phyloP scores from a whole-genome alignment of 2,797 vertebrate species.

The Buphagus erythrorhynchus region DNA sequence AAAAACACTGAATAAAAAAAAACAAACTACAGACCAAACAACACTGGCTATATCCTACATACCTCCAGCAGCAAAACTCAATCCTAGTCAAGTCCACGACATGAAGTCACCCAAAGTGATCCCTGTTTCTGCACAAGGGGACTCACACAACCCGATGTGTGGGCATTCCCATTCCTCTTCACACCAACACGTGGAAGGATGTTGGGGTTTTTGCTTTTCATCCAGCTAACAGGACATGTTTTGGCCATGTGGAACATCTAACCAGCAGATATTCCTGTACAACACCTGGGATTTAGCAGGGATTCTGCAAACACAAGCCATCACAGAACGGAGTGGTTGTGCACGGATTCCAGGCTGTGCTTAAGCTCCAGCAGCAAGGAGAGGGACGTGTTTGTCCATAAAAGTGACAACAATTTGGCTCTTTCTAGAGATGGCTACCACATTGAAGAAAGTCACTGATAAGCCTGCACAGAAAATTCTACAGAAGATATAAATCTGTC shows the following conservation, averaged over 20 bases:
- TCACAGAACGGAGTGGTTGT: neutral
- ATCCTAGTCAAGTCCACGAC: conserved; percentile 71
- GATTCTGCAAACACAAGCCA: neutral
- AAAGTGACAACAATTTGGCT: neutral
- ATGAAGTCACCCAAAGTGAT: conserved; percentile 57
- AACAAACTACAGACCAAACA: conserved; percentile 46
- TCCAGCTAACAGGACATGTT: neutral
- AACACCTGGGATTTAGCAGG: neutral
- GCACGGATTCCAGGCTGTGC: neutral
- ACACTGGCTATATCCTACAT: conserved; percentile 69
- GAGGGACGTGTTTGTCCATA: neutral
- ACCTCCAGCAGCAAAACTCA: conserved; percentile 72
- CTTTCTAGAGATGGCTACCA: neutral
- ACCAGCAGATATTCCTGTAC: neutral
- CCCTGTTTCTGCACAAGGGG: neutral
- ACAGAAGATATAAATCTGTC: neutral
- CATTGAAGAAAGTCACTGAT: neutral
- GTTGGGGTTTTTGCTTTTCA: neutral
- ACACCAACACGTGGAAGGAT: neutral
- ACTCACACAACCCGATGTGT: conserved; percentile 43
- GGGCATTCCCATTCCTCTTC: conserved; percentile 60
- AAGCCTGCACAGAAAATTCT: neutral
- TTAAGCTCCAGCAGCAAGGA: neutral
- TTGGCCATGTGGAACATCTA: neutral
- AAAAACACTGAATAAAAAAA: conserved; percentile 47